Evolutionary conservation across 1,140 invertebrate species (phyloP), one percentile per base, ranked within the genome.

Genomic region (Bombus huntii): DNA sequence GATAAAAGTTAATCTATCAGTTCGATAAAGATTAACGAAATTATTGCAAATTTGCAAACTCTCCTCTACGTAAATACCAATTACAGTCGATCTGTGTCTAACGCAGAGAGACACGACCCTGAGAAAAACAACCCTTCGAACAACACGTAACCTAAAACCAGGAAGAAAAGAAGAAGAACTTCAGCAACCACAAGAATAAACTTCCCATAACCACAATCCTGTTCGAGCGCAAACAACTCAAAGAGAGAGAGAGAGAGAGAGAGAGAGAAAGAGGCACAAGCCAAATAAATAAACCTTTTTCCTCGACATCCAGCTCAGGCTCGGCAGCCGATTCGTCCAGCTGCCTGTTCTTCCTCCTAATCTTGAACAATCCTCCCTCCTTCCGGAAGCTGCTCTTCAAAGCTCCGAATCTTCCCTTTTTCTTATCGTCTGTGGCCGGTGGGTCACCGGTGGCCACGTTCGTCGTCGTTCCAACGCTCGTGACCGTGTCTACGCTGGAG

Each of bases 351-450:
- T 88, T 89, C 71, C 91, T 93, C 85, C 89, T 93, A 44, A 91
- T 93, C 31, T 93, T 93, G 72, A 94, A 94, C 53, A 94, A 81
- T 0, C 93, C 88, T 3, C 91, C 91, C 31, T 94, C 92, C 31
- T 93, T 94, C 1, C 92, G 90, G 59, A 95, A 92, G 65, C 93
- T 94, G 81, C 66, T 93, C 79, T 92, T 94, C 39, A 95, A 74
- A 3, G 90, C 88, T 2, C 78, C 93, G 80, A 95, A 94, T n/a
- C 93, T 89, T 13, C 93, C 81, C 79, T 89, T 93, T 77, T 93
- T 95, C 71, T 94, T 89, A 13, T 90, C 92, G 39, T 92, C 90
- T 37, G 80, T 75, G 22, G 57, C 83, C 85, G 34, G 44, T 91
- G 78, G 8, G 1, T 68, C 79, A 25, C 3, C 13, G 25, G 57